phyloP scores from a whole-genome alignment of 1,140 invertebrate species.

The Penaeus japonicus region DNA sequence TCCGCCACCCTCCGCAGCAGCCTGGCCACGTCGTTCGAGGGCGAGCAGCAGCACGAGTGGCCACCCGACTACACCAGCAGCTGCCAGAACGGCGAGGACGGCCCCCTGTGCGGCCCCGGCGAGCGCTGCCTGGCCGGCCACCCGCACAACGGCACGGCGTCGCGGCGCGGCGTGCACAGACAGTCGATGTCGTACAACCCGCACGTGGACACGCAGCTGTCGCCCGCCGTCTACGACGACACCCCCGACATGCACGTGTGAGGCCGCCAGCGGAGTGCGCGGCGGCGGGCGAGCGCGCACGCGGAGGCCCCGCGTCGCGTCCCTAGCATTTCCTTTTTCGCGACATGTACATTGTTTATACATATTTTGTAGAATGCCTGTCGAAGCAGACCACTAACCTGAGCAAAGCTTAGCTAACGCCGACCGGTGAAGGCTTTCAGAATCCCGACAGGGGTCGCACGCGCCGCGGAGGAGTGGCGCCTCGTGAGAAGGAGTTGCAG shows the following conservation, averaged over 20 bases:
- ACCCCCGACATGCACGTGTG: constrained; percentile 48
- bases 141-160: constrained; percentile 46
- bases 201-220: constrained; percentile 43
- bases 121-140: constrained; percentile 22
- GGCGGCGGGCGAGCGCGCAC: no score
- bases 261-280: not conserved
- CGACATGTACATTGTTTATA: no score
- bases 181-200: constrained; percentile 21
- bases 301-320: not conserved
- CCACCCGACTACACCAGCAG: constrained; percentile 57
- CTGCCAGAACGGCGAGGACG: constrained; percentile 40
- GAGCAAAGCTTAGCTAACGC: no score
- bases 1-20: constrained; percentile 57
- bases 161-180: constrained; percentile 11
- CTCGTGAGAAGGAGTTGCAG: no score
- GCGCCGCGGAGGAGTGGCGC: no score
- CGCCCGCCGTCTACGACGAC: constrained; percentile 10
- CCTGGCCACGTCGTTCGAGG: constrained; percentile 56
- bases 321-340: not conserved
- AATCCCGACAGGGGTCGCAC: no score
- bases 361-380: no score
- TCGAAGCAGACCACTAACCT: no score
- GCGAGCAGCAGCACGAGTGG: constrained; percentile 54
- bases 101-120: not conserved
- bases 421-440: no score